These are phyloP conservation scores for Sprattus sprattus DNA, from an alignment of 2,113 vertebrate genomes.

Conservation along the genomic window DNA sequence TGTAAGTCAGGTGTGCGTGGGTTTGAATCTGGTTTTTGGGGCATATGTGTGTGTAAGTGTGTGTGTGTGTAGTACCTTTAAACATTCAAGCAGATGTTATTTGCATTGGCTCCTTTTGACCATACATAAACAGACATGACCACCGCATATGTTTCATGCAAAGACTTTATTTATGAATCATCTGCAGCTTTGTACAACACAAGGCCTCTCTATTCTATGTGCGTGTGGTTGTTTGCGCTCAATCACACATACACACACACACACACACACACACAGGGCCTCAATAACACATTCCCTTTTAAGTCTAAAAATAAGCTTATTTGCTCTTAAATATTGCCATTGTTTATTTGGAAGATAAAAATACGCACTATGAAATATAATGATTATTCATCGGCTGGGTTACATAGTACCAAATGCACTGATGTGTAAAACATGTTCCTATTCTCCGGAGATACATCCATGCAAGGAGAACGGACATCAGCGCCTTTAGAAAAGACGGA, in stretches of 20 bases:
- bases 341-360: constrained; percentile 70
- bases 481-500: background rate
- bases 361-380: constrained; percentile 81
- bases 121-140: constrained; percentile 31
- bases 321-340: constrained; percentile 75
- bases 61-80: background rate
- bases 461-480: constrained; percentile 38
- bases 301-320: constrained; percentile 76
- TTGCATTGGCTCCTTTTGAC: background rate
- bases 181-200: constrained; percentile 70
- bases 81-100: background rate
- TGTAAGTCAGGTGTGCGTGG: background rate
- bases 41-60: background rate
- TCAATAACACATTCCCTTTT: constrained; percentile 68
- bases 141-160: constrained; percentile 67
- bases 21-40: background rate
- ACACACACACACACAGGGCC: constrained; percentile 58
- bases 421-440: constrained; percentile 65
- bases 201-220: constrained; percentile 58
- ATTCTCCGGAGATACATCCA: constrained; percentile 54
- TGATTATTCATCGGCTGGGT: constrained; percentile 69
- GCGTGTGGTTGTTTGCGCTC: constrained; percentile 63
- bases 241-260: constrained; percentile 61
- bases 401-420: constrained; percentile 76
- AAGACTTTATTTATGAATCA: constrained; percentile 77